phyloP scores from a whole-genome alignment of 2,888 invertebrate species.

The Coelopa pilipes region DNA sequence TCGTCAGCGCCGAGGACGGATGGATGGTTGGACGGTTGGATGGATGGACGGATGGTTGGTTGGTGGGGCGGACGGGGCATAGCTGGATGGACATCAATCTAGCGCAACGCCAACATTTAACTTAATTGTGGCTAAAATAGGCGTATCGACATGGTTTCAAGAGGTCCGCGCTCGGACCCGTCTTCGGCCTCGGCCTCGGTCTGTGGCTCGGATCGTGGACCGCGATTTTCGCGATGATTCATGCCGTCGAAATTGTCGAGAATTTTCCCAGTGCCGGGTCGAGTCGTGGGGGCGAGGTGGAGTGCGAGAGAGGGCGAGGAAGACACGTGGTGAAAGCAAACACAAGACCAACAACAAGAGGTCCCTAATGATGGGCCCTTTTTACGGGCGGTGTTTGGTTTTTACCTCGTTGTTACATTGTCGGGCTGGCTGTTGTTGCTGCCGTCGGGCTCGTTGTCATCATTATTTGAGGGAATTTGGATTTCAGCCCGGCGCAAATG shows the following conservation, averaged over 20 bases:
- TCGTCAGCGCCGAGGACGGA: neutral
- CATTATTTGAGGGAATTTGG: neutral
- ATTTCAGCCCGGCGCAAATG: constrained; percentile 11
- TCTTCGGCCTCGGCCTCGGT: too few relatives aligned
- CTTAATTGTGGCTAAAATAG: constrained; percentile 60
- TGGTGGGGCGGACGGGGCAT: neutral
- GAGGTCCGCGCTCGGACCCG: constrained; percentile 29
- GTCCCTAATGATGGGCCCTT: too few relatives aligned
- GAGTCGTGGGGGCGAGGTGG: neutral
- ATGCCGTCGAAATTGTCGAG: constrained; percentile 20
- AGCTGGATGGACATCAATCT: constrained; percentile 24
- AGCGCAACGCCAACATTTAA: constrained; percentile 60
- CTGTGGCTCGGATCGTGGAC: too few relatives aligned
- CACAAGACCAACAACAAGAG: too few relatives aligned
- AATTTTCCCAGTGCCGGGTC: neutral
- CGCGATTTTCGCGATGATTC: constrained; percentile 23
- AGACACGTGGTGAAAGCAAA: constrained; percentile 2
- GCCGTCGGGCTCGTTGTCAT: neutral
- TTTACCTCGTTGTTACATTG: neutral
- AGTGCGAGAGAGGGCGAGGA: neutral
- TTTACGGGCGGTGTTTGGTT: too few relatives aligned
- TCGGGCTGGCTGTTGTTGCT: neutral
- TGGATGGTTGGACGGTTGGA: too few relatives aligned
- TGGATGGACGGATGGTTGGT: too few relatives aligned
- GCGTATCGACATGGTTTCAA: constrained; percentile 53